Evolutionary conservation across 2,888 invertebrate species (phyloP).

Genomic region (Diabrotica balteata): DNA sequence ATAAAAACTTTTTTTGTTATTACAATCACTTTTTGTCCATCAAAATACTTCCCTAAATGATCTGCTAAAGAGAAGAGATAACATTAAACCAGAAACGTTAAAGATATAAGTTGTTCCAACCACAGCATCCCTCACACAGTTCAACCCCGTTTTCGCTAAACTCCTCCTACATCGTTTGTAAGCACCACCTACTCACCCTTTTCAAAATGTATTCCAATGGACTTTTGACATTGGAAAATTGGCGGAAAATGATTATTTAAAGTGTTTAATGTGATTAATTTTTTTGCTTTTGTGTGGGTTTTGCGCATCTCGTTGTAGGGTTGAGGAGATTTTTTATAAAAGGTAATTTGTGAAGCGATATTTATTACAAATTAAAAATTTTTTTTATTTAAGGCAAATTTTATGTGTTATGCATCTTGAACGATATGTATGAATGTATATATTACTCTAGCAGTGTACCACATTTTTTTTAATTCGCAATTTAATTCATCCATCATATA

Average conservation of each 20-base stretch:
- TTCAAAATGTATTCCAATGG: slow-evolving; percentile 5
- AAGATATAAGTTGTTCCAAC: slow-evolving; percentile 48
- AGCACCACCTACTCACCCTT: slow-evolving; percentile 32
- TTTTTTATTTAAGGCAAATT: too few species aligned
- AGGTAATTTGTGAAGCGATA: too few species aligned
- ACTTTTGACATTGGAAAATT: slow-evolving; percentile 13
- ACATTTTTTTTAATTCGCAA: too few species aligned
- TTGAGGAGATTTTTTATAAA: too few species aligned
- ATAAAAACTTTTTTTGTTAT: slow-evolving; percentile 10
- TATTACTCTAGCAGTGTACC: too few species aligned
- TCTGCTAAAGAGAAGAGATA: slow-evolving; percentile 27
- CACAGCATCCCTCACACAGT: slow-evolving; percentile 46
- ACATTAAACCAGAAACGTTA: slow-evolving; percentile 46
- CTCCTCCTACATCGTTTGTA: slow-evolving; percentile 41
- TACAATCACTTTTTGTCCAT: not conserved
- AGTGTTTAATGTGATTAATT: not conserved
- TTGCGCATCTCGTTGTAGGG: too few species aligned
- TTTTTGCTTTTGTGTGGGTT: too few species aligned
- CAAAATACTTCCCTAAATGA: slow-evolving; percentile 9
- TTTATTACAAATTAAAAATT: too few species aligned
- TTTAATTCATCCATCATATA: too few species aligned
- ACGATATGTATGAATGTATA: too few species aligned
- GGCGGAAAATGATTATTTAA: slow-evolving; percentile 10
- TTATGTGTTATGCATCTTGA: too few species aligned
- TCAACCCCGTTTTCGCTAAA: slow-evolving; percentile 42